Evolutionary conservation across 1,140 invertebrate genomes (phyloP).

Genomic region (Drosophila nigrodunni): DNA sequence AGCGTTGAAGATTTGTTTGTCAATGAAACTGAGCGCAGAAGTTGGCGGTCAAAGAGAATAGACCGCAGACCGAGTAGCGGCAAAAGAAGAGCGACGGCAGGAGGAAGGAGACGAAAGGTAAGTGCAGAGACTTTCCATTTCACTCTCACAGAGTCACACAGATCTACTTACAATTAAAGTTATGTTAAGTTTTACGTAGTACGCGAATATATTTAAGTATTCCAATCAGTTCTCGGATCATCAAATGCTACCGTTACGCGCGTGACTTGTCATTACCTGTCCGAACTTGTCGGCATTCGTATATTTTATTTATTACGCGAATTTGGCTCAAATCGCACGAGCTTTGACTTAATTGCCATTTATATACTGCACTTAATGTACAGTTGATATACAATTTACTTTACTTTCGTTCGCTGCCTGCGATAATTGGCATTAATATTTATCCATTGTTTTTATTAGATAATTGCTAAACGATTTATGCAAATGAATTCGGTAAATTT

Average conservation of each 20-base stretch:
- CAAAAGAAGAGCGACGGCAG: slow-evolving; percentile 11
- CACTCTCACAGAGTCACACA: not conserved
- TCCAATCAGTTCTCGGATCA: slow-evolving; percentile 26
- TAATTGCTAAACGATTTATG: slow-evolving; percentile 38
- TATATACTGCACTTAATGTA: slow-evolving; percentile 4
- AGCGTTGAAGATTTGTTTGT: slow-evolving; percentile 67
- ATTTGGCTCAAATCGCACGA: slow-evolving; percentile 61
- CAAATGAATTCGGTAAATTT: slow-evolving; percentile 26
- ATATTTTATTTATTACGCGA: slow-evolving; percentile 37
- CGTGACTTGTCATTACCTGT: slow-evolving; percentile 16
- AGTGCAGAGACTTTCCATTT: slow-evolving; percentile 37
- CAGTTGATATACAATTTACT: slow-evolving; percentile 13
- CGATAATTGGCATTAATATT: slow-evolving; percentile 59
- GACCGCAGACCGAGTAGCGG: slow-evolving; percentile 23
- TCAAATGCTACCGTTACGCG: slow-evolving; percentile 45
- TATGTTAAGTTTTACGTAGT: not conserved
- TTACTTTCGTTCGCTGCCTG: slow-evolving; percentile 37
- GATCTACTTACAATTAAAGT: too few relatives aligned
- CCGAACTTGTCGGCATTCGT: slow-evolving; percentile 20
- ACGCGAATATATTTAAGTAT: slow-evolving; percentile 24
- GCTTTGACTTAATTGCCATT: slow-evolving; percentile 41
- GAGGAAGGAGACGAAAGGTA: slow-evolving; percentile 53
- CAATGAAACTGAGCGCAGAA: slow-evolving; percentile 47
- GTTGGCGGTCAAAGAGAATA: slow-evolving; percentile 46
- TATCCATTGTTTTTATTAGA: slow-evolving; percentile 45